Evolutionary conservation across 2,797 vertebrate genomes (phyloP), one percentile per base, ranked within the genome.

Genomic region (Schizopygopsis malacanthus): DNA sequence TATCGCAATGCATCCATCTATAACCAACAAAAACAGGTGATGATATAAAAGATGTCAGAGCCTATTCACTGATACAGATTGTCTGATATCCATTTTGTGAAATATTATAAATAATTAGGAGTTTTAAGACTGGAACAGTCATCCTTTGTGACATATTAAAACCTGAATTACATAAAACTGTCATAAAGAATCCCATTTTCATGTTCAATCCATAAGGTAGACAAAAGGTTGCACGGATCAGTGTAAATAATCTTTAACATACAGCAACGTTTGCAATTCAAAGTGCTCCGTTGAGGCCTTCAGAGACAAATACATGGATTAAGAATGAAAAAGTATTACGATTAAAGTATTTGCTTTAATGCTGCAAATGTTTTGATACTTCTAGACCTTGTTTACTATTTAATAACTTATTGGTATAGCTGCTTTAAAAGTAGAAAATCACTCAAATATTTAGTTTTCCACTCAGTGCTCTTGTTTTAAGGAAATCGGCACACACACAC

Each of bases 401-500:
- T 2, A 22, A 61, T 73, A 41, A 73, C 6, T 83, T 61, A 59
- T 65, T 65, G 54, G 54, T 50, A 11, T 75, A 83, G 71, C 56
- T 63, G 4, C 11, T 73, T 45, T 20, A 82, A 61, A 72, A 13
- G 41, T 33, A 22, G 25, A 75, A 79, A 83, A 76, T 16, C 28
- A n/a, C 41, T 37, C 70, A 75, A 16, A 63, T 61, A 45, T 33
- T 47, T 56, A 22, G 54, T 59, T 59, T 47, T 70, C 59, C 22
- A 22, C 37, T 28, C 70, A 43, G 9, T 25, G 50, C 33, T 72
- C 22, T 52, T n/a, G 15, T 61, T 75, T 65, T 63, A 79, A 54
- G 65, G 54, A 73, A 47, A 65, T 52, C 37, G 1, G 41, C 80
- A 59, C 81, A 79, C 54, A 71, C 45, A 18, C 80, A 72, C 81